phyloP scores from a whole-genome alignment of 1,140 invertebrate genomes.

The Drosophila tropicalis region DNA sequence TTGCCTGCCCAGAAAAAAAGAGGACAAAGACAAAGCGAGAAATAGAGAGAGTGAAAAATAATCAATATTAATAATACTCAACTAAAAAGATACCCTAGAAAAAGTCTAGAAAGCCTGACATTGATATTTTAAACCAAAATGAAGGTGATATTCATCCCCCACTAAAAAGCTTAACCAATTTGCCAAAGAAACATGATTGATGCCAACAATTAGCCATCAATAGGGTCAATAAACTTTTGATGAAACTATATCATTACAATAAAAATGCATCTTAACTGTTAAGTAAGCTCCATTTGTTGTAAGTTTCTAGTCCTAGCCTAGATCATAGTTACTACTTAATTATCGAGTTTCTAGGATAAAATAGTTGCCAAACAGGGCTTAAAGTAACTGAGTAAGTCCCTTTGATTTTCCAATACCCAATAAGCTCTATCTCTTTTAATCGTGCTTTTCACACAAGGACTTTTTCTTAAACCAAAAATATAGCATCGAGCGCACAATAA shows the following conservation, averaged over 20 bases:
- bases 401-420: neutral
- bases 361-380: neutral
- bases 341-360: too few species aligned
- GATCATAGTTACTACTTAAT: too few species aligned
- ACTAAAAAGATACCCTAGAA: slow-evolving; percentile 4
- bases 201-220: too few species aligned
- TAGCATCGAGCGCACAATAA: neutral
- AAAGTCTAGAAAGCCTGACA: neutral
- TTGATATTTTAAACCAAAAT: neutral
- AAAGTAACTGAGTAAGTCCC: neutral
- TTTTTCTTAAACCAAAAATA: slow-evolving; percentile 10
- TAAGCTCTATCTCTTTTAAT: neutral
- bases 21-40: neutral
- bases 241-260: too few species aligned
- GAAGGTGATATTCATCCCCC: too few species aligned
- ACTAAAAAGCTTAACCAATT: too few species aligned
- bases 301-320: too few species aligned
- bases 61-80: slow-evolving; percentile 5
- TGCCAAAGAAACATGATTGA: too few species aligned
- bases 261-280: too few species aligned
- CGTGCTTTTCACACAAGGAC: neutral
- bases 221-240: too few species aligned
- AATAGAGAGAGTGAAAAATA: neutral
- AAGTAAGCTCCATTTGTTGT: too few species aligned
- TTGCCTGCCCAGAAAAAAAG: slow-evolving; percentile 25